Percentiles rank a stretch among this genome's conserved stretches.
phyloP scores from a whole-genome alignment of 2,888 invertebrate genomes.

The Vanessa cardui region DNA sequence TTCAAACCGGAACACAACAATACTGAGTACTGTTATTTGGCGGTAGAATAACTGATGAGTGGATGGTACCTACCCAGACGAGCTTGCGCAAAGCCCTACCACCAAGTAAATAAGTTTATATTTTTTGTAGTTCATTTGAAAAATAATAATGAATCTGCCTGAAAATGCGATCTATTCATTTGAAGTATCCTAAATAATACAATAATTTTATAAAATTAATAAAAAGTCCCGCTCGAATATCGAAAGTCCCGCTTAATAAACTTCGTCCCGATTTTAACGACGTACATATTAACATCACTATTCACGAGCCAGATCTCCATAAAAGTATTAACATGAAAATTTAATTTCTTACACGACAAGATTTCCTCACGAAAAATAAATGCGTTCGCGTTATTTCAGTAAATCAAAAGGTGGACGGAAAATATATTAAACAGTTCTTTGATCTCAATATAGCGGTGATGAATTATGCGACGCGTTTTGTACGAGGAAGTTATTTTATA shows the following conservation, averaged over 20 bases:
- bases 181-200: too few relatives aligned
- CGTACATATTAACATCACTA: slow-evolving; percentile 1
- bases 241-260: background rate
- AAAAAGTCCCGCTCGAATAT: too few relatives aligned
- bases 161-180: too few relatives aligned
- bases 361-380: slow-evolving; percentile 37
- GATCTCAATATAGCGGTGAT: slow-evolving; percentile 40
- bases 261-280: background rate
- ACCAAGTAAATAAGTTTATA: too few relatives aligned
- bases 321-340: slow-evolving; percentile 34
- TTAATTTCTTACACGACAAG: slow-evolving; percentile 33
- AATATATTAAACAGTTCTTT: slow-evolving; percentile 37
- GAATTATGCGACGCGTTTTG: slow-evolving; percentile 33
- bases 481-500: background rate
- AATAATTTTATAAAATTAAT: background rate
- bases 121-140: too few relatives aligned
- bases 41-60: too few relatives aligned
- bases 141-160: too few relatives aligned
- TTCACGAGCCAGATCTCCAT: background rate
- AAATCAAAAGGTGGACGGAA: slow-evolving; percentile 29
- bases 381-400: slow-evolving; percentile 33
- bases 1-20: too few relatives aligned
- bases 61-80: too few relatives aligned
- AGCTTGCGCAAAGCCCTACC: too few relatives aligned
- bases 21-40: too few relatives aligned